Percentiles rank a stretch among this genome's conserved stretches.
phyloP scores from a whole-genome alignment of 2,113 vertebrate species.

The Nettapus auritus region DNA sequence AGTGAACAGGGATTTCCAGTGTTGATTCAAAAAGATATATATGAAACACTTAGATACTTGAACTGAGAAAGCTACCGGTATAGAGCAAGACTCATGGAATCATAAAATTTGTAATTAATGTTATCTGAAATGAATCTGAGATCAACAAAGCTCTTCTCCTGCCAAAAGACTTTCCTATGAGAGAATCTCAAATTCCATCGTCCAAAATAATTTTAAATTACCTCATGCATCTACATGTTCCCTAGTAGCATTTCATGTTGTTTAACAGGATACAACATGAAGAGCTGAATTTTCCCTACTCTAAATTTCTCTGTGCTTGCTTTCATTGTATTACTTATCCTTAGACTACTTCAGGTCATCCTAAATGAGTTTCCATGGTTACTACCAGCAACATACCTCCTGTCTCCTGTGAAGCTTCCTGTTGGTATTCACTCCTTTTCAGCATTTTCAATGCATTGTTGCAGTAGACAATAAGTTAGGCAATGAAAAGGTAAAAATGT shows the following conservation, averaged over 20 bases:
- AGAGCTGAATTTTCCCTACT: background rate
- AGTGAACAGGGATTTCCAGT: background rate
- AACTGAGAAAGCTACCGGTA: background rate
- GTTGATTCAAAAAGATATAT: background rate
- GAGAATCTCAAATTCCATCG: background rate
- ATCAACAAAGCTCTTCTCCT: background rate
- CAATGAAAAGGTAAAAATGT: background rate
- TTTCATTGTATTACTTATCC: background rate
- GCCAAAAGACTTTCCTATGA: background rate
- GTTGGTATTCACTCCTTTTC: background rate
- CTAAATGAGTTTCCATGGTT: background rate
- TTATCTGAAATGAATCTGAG: background rate
- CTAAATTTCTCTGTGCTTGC: background rate
- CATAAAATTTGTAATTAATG: background rate
- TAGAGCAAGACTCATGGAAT: background rate
- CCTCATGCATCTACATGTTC: background rate
- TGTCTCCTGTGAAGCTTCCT: background rate
- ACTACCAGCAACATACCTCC: background rate
- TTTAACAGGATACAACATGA: background rate
- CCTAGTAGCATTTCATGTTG: background rate
- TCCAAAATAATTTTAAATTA: background rate
- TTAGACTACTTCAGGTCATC: background rate
- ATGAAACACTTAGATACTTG: background rate
- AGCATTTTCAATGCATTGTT: background rate
- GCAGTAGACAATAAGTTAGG: background rate